Percentiles rank a stretch among this genome's conserved stretches.
These are phyloP conservation scores for Diplazon laetatorius DNA, from an alignment of 2,888 invertebrate genomes.

Conservation along the genomic window DNA sequence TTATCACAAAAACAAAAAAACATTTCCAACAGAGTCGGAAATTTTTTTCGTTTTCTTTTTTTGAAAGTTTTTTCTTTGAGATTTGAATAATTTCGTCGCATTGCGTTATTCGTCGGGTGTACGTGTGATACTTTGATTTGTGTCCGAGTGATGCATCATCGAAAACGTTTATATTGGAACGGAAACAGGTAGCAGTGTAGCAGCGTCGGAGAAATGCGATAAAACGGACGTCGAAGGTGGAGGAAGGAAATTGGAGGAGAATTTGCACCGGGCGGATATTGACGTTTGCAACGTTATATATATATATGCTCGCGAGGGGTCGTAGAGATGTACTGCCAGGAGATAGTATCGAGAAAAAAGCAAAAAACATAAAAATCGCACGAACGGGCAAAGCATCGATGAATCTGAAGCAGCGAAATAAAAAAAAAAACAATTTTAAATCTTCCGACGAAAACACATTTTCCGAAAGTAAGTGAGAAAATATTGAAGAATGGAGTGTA, in stretches of 20 bases:
- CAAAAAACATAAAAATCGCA: neutral
- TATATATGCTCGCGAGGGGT: neutral
- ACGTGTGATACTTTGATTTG: constrained; percentile 2
- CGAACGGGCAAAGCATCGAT: neutral
- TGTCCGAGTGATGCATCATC: neutral
- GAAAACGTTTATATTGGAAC: neutral
- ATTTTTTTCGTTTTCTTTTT: neutral
- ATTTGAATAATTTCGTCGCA: neutral
- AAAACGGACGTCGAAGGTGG: constrained; percentile 14
- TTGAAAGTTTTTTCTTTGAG: neutral
- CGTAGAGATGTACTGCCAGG: neutral
- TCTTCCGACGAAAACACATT: too few species aligned
- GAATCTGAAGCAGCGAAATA: neutral
- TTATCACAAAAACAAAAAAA: too few species aligned
- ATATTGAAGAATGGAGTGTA: too few species aligned
- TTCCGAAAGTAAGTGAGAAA: too few species aligned
- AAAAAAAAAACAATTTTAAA: neutral
- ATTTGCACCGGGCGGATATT: constrained; percentile 58
- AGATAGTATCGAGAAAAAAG: neutral
- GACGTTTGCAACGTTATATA: constrained; percentile 54
- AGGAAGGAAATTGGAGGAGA: constrained; percentile 58
- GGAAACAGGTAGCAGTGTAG: constrained; percentile 15
- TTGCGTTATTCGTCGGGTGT: neutral
- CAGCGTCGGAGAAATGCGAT: neutral
- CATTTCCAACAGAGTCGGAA: too few species aligned